Percentiles rank a stretch among this genome's conserved stretches.
Conservation (phyloP, 2,797 vertebrate species). For the Aldrovandia affinis region DNA sequence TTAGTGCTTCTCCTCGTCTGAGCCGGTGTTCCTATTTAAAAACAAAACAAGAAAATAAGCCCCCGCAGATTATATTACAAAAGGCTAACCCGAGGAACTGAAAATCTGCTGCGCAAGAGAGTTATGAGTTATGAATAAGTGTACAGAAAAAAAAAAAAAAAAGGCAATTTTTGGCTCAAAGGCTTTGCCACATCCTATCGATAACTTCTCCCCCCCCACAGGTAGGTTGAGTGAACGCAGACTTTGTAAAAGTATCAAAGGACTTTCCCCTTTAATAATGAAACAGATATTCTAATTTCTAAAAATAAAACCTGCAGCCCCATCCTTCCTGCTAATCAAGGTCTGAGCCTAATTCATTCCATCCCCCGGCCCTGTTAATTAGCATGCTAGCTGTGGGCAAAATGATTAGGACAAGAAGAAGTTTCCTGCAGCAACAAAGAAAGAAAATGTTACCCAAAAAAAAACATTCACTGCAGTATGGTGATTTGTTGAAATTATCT, state of each 20-base stretch:
- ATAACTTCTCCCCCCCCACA: conserved; percentile 71
- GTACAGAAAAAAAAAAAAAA: conserved; percentile 53
- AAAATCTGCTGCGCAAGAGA: conserved; percentile 72
- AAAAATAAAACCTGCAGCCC: conserved; percentile 76
- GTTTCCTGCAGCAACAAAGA: conserved; percentile 53
- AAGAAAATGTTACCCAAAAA: conserved; percentile 43
- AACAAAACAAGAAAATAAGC: background rate
- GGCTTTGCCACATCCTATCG: conserved; percentile 69
- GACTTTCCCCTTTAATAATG: conserved; percentile 74
- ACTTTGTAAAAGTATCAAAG: conserved; percentile 48
- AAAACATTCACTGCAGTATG: conserved; percentile 24
- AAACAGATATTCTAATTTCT: conserved; percentile 79
- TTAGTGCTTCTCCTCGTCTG: background rate
- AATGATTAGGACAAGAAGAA: conserved; percentile 71
- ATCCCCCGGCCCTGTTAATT: conserved; percentile 73
- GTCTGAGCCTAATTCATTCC: conserved; percentile 75
- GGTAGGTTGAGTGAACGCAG: conserved; percentile 75
- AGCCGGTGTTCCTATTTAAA: background rate
- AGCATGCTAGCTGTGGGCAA: conserved; percentile 76
- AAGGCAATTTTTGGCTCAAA: conserved; percentile 67
- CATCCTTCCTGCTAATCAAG: conserved; percentile 77
- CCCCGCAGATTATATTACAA: background rate
- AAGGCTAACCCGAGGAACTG: conserved; percentile 20
- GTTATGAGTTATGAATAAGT: conserved; percentile 67
- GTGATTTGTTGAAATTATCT: background rate